phyloP scores from a whole-genome alignment of 2,797 vertebrate genomes.

The Parauchenoglanis punctatus region DNA sequence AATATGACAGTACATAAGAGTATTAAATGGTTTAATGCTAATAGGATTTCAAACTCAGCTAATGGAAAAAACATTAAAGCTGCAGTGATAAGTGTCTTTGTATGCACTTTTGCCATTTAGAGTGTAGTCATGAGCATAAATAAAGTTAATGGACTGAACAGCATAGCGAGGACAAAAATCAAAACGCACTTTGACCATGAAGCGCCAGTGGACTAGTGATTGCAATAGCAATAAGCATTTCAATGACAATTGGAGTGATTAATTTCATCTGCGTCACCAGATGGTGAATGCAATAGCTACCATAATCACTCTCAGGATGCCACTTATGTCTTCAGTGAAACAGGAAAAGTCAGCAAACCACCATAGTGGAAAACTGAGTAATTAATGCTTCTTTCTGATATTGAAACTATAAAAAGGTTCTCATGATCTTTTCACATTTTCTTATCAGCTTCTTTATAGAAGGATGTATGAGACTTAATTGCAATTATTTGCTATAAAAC shows the following conservation, averaged over 20 bases:
- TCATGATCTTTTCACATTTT: not conserved
- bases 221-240: constrained; percentile 38
- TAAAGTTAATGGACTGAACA: constrained; percentile 44
- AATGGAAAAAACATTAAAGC: constrained; percentile 17
- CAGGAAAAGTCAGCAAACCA: constrained; percentile 34
- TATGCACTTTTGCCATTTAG: constrained; percentile 32
- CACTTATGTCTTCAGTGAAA: constrained; percentile 51
- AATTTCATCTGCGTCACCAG: constrained; percentile 55
- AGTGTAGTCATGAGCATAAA: constrained; percentile 47
- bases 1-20: not conserved
- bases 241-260: constrained; percentile 56
- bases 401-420: not conserved
- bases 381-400: constrained; percentile 31
- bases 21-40: constrained; percentile 8
- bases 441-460: not conserved
- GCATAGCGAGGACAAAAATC: constrained; percentile 27
- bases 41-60: constrained; percentile 29
- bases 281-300: constrained; percentile 49
- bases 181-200: constrained; percentile 26
- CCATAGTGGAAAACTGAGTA: constrained; percentile 21
- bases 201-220: constrained; percentile 24
- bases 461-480: not conserved
- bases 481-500: not conserved
- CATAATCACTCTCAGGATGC: constrained; percentile 51
- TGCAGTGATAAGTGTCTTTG: constrained; percentile 23